A percentile compares a stretch with the other conserved stretches of the same genome.
phyloP scores from a whole-genome alignment of 2,113 vertebrate genomes.

The Argyrosomus japonicus region DNA sequence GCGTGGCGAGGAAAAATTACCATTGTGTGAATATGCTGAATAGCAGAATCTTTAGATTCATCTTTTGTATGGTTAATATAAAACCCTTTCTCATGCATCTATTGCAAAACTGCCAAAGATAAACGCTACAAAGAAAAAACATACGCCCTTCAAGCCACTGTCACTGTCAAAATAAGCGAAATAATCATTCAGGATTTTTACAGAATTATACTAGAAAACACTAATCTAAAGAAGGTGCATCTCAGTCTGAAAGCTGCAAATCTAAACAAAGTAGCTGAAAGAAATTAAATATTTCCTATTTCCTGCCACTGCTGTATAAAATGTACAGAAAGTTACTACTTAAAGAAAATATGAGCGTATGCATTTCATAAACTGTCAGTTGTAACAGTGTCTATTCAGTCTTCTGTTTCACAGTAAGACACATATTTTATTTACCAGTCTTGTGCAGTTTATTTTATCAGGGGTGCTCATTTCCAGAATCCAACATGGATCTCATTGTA shows the following conservation, averaged over 20 bases:
- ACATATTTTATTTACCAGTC: not conserved
- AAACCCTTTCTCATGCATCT: not conserved
- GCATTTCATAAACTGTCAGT: not conserved
- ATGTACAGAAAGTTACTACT: not conserved
- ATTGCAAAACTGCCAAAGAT: not conserved
- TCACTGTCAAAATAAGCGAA: not conserved
- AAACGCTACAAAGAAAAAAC: not conserved
- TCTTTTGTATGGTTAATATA: not conserved
- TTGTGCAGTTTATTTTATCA: constrained; percentile 38
- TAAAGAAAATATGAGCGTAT: not conserved
- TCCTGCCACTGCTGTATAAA: not conserved
- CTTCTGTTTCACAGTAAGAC: not conserved
- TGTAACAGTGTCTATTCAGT: not conserved
- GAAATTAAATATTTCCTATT: not conserved
- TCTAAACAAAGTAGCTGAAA: not conserved
- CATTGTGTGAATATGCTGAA: too few relatives aligned
- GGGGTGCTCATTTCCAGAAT: constrained; percentile 50
- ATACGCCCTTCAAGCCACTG: not conserved
- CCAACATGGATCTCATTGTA: constrained; percentile 35
- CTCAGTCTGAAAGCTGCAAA: not conserved
- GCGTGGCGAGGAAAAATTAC: too few relatives aligned
- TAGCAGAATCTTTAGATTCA: too few relatives aligned
- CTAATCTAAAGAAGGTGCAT: not conserved
- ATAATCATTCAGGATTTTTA: not conserved
- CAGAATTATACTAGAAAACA: not conserved